Base-by-base conservation (phyloP, 2,888 invertebrate genomes). In the Conchocele bisecta region DNA sequence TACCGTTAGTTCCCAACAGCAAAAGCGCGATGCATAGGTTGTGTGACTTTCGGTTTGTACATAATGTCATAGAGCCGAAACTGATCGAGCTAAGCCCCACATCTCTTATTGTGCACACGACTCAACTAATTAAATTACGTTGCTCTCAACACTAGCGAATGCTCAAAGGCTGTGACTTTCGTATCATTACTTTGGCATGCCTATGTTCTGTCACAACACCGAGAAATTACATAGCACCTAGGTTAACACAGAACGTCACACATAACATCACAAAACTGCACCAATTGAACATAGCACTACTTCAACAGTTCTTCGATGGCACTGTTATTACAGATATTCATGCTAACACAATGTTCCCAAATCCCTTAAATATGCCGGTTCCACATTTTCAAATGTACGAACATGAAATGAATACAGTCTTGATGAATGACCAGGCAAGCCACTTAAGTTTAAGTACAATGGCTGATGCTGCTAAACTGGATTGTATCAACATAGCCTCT, bases 31-130 rank as follows among this genome's bases (percentile, higher is more conserved):
- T 63, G 6, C n/a, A 63, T 4, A 7, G 26, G 13, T 11, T 24
- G 20, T 63, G 63, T 20, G 53, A 57, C 37, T 56, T 64, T n/a
- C 35, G 64, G 20, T 64, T 33, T 56, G 46, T 57, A 15, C 64
- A 64, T 29, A 22, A 64, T 64, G 56, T 37, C 5, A 48, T 56
- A 37, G 9, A 9, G 6, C 48, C 46, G 15, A 33, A 64, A 48
- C 29, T 56, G 37, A 48, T 64, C 13, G 64, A 64, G 39, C 20
- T 64, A 20, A 56, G n/a, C 24, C 39, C 64, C 22, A 63, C 22
- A 3, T 17, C 48, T 9, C 22, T 64, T 28, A 13, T 64, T 17
- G 20, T 64, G 7, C 57, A 56, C 22, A 20, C 37, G 9, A 39
- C 56, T 1, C 24, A 24, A 17, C 7, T 56, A 13, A 24, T 64